Base-by-base conservation (phyloP, 2,888 invertebrate genomes). In the Euclidia mi region DNA sequence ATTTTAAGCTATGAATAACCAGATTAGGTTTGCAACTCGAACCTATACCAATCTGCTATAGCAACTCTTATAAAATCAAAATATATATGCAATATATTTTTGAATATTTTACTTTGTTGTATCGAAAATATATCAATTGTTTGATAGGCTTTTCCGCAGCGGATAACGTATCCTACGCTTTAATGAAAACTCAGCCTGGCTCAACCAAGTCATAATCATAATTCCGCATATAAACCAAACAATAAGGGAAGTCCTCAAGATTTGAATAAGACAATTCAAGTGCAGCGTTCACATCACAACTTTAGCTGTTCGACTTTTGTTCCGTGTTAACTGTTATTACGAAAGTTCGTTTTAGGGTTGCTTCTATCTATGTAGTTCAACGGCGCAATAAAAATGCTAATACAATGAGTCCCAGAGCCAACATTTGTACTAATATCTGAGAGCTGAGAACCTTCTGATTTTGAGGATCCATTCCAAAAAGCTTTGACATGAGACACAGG, bases 241-340 rank as follows among this genome's bases (percentile, higher is more conserved):
- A 78, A 63, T 67, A 71, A 72, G 52, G 59, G 65, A 65, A 69
- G 65, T 75, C 66, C 69, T 69, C 61, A 72, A 81, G 68, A 81
- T 85, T 80, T 76, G 72, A 80, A 81, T 78, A 71, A 75, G 76
- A 73, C 78, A 65, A 73, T 79, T 73, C 71, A 63, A 75, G 71
- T 67, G 60, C 66, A 70, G 53, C 62, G 56, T 71, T 73, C 78
- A 71, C 79, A 79, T 82, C 75, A 70, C 63, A 80, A 81, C 75
- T 82, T 73, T 64, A 67, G 73, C 70, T 75, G 79, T 68, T 74
- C 81, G 49, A 78, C 76, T 83, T 82, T 79, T 77, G 79, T 76
- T 76, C 77, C 64, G 78, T 78, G 83, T 81, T 82, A 85, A 86
- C 82, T 81, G 84, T 84, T 86, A 86, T 86, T 82, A 71, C 74